Evolutionary conservation across 2,113 vertebrate species (phyloP), one percentile per base, ranked within the genome.

Genomic region (Mesembrinibis cayennensis): DNA sequence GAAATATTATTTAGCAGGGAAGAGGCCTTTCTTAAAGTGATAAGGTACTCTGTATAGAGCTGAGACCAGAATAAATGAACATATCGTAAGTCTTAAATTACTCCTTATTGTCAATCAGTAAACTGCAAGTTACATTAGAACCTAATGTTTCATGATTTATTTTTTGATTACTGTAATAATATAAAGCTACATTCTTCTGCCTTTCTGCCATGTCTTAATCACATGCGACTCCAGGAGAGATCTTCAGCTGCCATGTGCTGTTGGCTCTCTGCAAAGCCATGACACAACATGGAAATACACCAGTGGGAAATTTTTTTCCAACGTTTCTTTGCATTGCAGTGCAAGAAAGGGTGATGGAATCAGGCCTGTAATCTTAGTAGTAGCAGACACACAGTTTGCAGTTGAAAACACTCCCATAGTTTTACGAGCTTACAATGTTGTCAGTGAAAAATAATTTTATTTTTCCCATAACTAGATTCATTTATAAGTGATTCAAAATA

Each of bases 1-100:
- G 58, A 90, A 95, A 90, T 63, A 47, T 92, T 95, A 80, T 83
- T 97, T 81, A 94, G 44, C 52, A 83, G 34, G 47, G 67, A 83
- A 92, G 42, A 83, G 45, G 69, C 25, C 59, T 69, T 70, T 71
- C 85, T 90, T 92, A 90, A 94, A 93, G 42, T 0, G 12, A 81
- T 93, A 90, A 94, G 45, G 50, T 5, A 10, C 22, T 65, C 38
- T 76, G 9, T 27, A 13, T 9, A 87, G 67, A 83, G 12, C 27
- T 61, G n/a, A 96, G 32, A 73, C 9, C 18, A 71, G 47, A 85
- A 76, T 76, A 72, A 91, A 93, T 70, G 73, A 90, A 36, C 34
- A 9, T 71, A 47, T 55, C 32, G 1, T 4, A 71, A 47, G 16
- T 73, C 63, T 82, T 45, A 63, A 82, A 80, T 86, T 65, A 65